These are phyloP conservation scores for Pseudomyrmex sp. DNA, from an alignment of 1,140 invertebrate species.

Conservation along the genomic window DNA sequence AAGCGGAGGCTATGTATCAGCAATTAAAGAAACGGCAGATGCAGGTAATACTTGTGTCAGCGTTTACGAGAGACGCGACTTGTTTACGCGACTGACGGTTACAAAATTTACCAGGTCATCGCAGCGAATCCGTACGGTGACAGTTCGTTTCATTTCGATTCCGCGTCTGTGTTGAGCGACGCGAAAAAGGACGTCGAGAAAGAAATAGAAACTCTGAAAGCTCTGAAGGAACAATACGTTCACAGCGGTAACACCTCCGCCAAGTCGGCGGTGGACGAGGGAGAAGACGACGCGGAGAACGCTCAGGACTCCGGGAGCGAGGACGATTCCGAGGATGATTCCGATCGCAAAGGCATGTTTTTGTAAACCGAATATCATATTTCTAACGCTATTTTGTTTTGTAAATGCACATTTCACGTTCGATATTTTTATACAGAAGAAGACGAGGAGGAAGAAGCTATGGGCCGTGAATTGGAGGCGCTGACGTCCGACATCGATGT, in stretches of 20 bases:
- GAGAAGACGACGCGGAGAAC: constrained; percentile 82
- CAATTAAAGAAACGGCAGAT: constrained; percentile 88
- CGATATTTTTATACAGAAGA: constrained; percentile 77
- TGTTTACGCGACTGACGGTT: neutral
- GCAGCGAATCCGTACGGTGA: constrained; percentile 80
- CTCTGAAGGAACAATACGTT: constrained; percentile 79
- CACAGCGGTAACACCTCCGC: constrained; percentile 65
- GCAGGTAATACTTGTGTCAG: constrained; percentile 68
- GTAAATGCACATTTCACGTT: neutral
- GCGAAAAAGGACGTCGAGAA: constrained; percentile 89
- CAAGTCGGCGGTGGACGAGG: constrained; percentile 80
- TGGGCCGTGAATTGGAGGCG: constrained; percentile 91
- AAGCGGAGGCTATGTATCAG: constrained; percentile 94
- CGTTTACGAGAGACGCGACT: neutral
- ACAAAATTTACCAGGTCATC: constrained; percentile 57
- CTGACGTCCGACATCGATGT: constrained; percentile 96
- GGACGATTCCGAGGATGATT: constrained; percentile 88
- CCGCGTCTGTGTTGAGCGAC: constrained; percentile 86
- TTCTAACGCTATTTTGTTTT: neutral
- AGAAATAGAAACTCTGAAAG: constrained; percentile 85
- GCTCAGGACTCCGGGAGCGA: constrained; percentile 87
- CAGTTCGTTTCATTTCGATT: constrained; percentile 80
- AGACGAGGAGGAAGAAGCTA: constrained; percentile 84
- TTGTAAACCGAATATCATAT: neutral
- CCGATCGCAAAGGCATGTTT: constrained; percentile 83